phyloP scores from a whole-genome alignment of 2,888 invertebrate genomes.

The Tetramorium bicarinatum region DNA sequence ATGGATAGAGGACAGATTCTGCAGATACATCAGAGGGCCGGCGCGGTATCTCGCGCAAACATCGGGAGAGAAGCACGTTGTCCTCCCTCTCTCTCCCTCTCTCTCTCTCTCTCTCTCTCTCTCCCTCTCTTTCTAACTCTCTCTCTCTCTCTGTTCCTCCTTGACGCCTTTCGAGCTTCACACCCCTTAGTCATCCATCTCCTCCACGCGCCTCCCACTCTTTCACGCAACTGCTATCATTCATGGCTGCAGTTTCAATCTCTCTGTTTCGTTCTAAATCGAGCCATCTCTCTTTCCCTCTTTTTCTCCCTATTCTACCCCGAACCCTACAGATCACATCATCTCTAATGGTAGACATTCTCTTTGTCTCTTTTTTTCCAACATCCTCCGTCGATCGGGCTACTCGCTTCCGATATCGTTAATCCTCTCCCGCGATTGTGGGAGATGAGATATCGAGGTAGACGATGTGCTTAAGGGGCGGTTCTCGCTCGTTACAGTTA shows the following conservation, averaged over 20 bases:
- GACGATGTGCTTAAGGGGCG: slow-evolving; percentile 76
- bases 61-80: slow-evolving; percentile 83
- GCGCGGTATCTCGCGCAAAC: slow-evolving; percentile 80
- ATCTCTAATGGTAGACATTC: slow-evolving; percentile 74
- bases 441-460: slow-evolving; percentile 68
- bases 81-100: slow-evolving; percentile 57
- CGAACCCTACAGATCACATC: slow-evolving; percentile 72
- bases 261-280: slow-evolving; percentile 38
- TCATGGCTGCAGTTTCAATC: slow-evolving; percentile 47
- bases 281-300: slow-evolving; percentile 12
- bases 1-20: slow-evolving; percentile 83
- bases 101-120: slow-evolving; percentile 52
- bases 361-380: slow-evolving; percentile 38
- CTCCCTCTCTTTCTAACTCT: slow-evolving; percentile 44
- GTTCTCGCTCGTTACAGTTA: slow-evolving; percentile 62
- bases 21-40: slow-evolving; percentile 82
- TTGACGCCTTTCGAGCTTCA: slow-evolving; percentile 51
- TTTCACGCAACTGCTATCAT: slow-evolving; percentile 32
- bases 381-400: not conserved
- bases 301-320: slow-evolving; percentile 12
- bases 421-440: slow-evolving; percentile 38
- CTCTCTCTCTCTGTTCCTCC: slow-evolving; percentile 49
- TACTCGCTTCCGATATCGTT: slow-evolving; percentile 22
- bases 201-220: not conserved
- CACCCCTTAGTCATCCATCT: slow-evolving; percentile 37